phyloP scores from a whole-genome alignment of 2,797 vertebrate genomes.

The Sebastes elongatus region DNA sequence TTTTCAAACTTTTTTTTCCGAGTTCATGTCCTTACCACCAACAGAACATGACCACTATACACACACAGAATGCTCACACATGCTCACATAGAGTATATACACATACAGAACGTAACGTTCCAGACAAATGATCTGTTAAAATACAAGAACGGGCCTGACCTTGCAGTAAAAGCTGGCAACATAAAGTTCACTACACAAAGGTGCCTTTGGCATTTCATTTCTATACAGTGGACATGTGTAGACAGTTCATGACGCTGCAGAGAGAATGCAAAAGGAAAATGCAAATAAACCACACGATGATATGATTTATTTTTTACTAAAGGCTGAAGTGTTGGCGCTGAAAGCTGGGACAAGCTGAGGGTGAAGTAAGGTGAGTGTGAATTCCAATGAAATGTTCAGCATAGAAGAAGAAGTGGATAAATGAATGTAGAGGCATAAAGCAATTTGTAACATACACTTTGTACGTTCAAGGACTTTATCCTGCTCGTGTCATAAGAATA shows the following conservation, averaged over 20 bases:
- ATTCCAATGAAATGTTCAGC: background rate
- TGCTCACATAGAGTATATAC: too few species aligned
- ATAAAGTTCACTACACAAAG: background rate
- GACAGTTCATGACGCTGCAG: background rate
- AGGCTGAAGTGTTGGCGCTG: background rate
- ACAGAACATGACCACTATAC: too few species aligned
- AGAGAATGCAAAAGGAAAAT: background rate
- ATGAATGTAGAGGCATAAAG: background rate
- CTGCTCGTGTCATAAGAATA: background rate
- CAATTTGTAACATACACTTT: background rate
- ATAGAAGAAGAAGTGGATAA: background rate
- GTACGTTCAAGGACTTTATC: background rate
- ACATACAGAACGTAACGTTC: too few species aligned
- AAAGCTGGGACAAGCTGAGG: background rate
- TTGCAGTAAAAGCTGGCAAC: background rate
- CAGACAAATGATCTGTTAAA: background rate
- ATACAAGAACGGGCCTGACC: background rate
- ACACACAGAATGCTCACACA: too few species aligned
- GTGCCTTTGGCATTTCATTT: background rate
- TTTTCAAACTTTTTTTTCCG: too few species aligned
- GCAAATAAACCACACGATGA: background rate
- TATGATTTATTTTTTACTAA: background rate
- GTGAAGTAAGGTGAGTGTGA: background rate
- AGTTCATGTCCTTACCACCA: too few species aligned
- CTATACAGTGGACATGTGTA: background rate